Evolutionary conservation across 2,888 invertebrate genomes (phyloP), one percentile per base, ranked within the genome.

Genomic region (Ametastegia equiseti): DNA sequence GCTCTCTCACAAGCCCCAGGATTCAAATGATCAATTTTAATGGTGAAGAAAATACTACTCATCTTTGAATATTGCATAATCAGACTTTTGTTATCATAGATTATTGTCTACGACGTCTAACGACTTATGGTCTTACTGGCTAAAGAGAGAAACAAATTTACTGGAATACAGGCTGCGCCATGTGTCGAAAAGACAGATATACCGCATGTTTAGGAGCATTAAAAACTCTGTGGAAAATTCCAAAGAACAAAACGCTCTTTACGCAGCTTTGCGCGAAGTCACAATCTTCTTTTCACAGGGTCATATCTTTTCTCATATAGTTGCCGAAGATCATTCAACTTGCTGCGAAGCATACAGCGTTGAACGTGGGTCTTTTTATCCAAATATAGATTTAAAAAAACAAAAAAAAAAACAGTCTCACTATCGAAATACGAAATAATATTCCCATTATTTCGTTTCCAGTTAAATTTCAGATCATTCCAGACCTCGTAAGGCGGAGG

Each of bases 381-480:
- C 6, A 80, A 19, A 47, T 19, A 30, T n/a, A 23, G 2, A 15
- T 42, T 42, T 6, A 13, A 30, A 23, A 30, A 11, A 60, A 27
- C 13, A 3, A 60, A 69, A 1, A 45, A 80, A 47, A 11, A 50
- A 75, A 77, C n/a, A 54, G 47, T 36, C 50, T 60, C 30, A 81
- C 6, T 1, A 57, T 42, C 69, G 30, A 75, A 57, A 33, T 82
- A 93, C 82, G 81, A n/a, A 82, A 82, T 42, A 83, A 85, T 82
- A 92, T 93, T 83, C 82, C 83, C 42, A 13, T 84, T 13, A 88
- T 92, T 84, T 15, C 88, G 92, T 89, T 94, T 81, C 84, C 90
- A 88, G 91, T 95, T 65, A 92, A 93, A 83, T 95, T 95, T 86
- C 92, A 92, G 82, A 89, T 93, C 83, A 94, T 95, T 83, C 91